phyloP scores from a whole-genome alignment of 2,113 vertebrate genomes.

The Clarias magur region DNA sequence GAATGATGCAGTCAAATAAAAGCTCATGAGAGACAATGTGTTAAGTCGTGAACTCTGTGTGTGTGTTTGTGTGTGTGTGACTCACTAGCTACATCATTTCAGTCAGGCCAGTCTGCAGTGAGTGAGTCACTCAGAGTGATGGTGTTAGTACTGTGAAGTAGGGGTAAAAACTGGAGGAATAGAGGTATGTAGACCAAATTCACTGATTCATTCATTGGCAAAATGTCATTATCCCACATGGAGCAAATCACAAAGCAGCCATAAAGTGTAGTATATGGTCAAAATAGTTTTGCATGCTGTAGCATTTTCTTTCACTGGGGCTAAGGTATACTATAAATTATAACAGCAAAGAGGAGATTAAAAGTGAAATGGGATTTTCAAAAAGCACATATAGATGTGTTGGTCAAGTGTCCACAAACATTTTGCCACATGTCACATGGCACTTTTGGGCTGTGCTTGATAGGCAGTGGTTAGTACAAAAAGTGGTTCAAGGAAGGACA shows the following conservation, averaged over 20 bases:
- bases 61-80: conserved; percentile 47
- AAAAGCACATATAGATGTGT: background rate
- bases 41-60: conserved; percentile 25
- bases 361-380: background rate
- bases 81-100: conserved; percentile 67
- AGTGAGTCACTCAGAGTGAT: conserved; percentile 72
- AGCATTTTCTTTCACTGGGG: background rate
- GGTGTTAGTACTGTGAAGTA: background rate
- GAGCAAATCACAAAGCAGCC: background rate
- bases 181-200: background rate
- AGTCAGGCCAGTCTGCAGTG: conserved; percentile 69
- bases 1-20: conserved; percentile 23
- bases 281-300: background rate
- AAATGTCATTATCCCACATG: background rate
- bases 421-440: background rate
- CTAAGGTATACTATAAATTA: background rate
- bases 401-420: background rate
- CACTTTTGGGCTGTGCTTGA: too few relatives aligned
- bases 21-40: background rate
- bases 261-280: background rate
- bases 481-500: too few relatives aligned
- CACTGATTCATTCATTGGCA: background rate
- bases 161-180: conserved; percentile 1
- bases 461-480: too few relatives aligned
- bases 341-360: background rate